Evolutionary conservation across 2,888 invertebrate species (phyloP), one percentile per base, ranked within the genome.

Genomic region (Cheilosia scutellata): DNA sequence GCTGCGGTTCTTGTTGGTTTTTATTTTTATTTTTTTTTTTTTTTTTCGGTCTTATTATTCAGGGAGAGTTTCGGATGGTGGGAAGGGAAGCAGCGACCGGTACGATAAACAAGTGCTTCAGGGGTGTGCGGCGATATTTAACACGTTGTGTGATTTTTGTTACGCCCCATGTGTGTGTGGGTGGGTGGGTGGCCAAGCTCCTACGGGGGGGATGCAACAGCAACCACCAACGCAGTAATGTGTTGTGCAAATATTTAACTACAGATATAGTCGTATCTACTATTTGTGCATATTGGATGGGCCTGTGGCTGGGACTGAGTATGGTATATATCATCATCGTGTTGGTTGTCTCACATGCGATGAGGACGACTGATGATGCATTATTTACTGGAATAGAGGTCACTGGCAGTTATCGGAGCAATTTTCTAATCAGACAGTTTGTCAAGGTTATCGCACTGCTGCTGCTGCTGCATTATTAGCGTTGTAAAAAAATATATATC

Each of bases 321-420:
- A 76, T 89, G 76, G 72, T 87, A 83, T 87, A 20, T 53, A 13
- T 87, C 82, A 72, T 87, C 65, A 40, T 53, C 9, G 37, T 58
- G 60, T 60, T 71, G 51, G 49, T 31, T 2, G 25, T 68, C 55
- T 40, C 20, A 20, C 16, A 6, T 66, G 44, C 55, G 51, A 80
- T 89, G 84, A 88, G 88, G 88, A 65, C 75, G 89, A 89, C 77
- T 78, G 87, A 87, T 90, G 90, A 88, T 89, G 88, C 88, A 90
- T 90, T 90, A 86, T 86, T 86, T 86, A 49, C 49, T 65, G 40
- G 55, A 84, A 88, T 87, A 87, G 87, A 88, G 90, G 91, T 90
- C 90, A 90, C 87, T 90, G 90, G 90, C 90, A 91, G 90, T 90
- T 90, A 91, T 91, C 91, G 89, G 87, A 88, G 90, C 90, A 90